phyloP scores from a whole-genome alignment of 2,888 invertebrate species.

The Eudemis profundana region DNA sequence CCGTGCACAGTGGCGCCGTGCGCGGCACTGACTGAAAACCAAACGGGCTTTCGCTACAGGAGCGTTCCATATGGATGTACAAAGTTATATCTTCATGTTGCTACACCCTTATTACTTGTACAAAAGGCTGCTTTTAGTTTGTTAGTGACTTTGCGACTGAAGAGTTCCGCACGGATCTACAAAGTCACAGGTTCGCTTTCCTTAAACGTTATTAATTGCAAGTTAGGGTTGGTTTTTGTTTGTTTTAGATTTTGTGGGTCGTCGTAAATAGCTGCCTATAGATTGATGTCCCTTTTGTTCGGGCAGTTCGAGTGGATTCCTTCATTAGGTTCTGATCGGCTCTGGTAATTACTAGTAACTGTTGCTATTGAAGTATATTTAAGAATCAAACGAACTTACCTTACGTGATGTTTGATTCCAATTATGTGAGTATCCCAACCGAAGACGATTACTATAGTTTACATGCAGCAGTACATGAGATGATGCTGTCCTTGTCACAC shows the following conservation, averaged over 20 bases:
- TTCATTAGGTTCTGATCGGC: conserved; percentile 60
- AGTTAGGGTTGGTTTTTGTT: conserved; percentile 7
- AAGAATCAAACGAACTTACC: no score
- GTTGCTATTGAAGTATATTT: conserved; percentile 32
- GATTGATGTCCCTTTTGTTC: conserved; percentile 79
- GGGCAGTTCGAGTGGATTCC: conserved; percentile 65
- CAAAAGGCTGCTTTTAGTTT: conserved; percentile 11
- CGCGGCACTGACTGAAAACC: conserved; percentile 78
- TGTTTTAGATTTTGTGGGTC: conserved; percentile 40
- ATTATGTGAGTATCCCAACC: no score
- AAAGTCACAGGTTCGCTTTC: conserved; percentile 51
- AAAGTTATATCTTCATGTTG: conserved; percentile 51
- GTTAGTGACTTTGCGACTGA: conserved; percentile 60
- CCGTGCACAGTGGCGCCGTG: conserved; percentile 80
- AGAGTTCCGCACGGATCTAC: conserved; percentile 60
- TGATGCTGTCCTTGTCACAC: no score
- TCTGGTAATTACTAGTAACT: conserved; percentile 35
- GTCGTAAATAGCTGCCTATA: conserved; percentile 51
- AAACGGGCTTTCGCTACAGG: conserved; percentile 66
- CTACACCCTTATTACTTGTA: conserved; percentile 51
- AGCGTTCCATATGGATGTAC: conserved; percentile 62
- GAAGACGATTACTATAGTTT: no score
- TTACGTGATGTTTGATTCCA: no score
- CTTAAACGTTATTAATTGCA: conserved; percentile 49
- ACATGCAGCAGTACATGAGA: no score